Evolutionary conservation across 2,888 invertebrate genomes (phyloP), one percentile per base, ranked within the genome.

Genomic region (Seira musarum): DNA sequence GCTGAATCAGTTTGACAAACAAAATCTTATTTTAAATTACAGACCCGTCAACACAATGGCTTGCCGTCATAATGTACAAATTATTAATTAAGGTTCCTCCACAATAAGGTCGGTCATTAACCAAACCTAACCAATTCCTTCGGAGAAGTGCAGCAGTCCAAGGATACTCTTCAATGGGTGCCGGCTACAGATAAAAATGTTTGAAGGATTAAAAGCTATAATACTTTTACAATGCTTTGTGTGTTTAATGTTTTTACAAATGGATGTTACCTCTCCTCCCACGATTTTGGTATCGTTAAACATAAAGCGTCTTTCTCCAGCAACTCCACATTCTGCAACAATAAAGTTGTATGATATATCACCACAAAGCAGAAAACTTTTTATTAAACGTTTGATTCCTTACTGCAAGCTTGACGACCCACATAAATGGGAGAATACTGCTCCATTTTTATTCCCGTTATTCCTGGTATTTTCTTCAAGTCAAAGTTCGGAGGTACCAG

Each of bases 11-110:
- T 30, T n/a, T n/a, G n/a, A n/a, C 30, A 30, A 30, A 8, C 3
- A 30, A 5, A 30, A 30, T 2, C 19, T 21, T 13, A 21, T 13
- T 61, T 2, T 17, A 61, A 61, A 53, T 15, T 30, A 68, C 61
- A 64, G 66, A 85, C 83, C 86, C 85, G 70, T 85, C 86, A 17
- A 86, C 83, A 64, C 86, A 86, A 72, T 84, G 83, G 68, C 83
- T 82, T 2, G 82, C 82, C 1, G 84, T 84, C 22, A 80, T 35
- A 25, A 84, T 72, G 73, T 85, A 83, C 64, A 68, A 35, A 53
- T 72, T 70, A 57, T 85, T 85, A 8, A 85, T 85, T n/a, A 83
- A 63, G n/a, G 73, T 77, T 40, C 70, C 81, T 15, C 81, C 81
- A 63, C 80, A 80, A 35, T 82, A 84, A 0, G 84, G 82, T 1